Conservation (phyloP, 2,113 vertebrate species). For the Mus spicilegus region DNA sequence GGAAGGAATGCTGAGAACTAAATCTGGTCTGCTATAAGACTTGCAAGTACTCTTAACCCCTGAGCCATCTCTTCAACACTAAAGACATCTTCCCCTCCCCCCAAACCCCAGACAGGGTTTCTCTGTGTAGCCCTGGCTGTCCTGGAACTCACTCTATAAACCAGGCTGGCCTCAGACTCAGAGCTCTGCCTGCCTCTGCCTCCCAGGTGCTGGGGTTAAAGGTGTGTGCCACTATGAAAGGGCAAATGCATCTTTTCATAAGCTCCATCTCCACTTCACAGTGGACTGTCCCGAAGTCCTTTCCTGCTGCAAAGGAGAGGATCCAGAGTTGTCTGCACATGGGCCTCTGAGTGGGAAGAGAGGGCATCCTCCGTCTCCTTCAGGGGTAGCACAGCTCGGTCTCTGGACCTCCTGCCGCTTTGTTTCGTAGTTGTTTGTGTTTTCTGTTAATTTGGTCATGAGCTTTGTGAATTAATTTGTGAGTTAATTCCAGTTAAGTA, state of each 20-base stretch:
- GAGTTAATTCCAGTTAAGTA: not conserved
- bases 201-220: no score
- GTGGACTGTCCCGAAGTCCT: not conserved
- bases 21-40: not conserved
- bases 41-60: not conserved
- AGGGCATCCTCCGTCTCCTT: not conserved
- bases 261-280: not conserved
- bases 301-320: not conserved
- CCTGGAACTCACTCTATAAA: no score
- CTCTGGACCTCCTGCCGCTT: accelerated
- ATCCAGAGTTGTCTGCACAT: not conserved
- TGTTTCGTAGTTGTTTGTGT: not conserved
- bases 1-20: not conserved
- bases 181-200: not conserved
- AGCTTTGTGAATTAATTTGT: not conserved
- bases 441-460: not conserved
- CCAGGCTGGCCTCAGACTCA: no score
- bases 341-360: not conserved
- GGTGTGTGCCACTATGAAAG: not conserved
- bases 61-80: not conserved
- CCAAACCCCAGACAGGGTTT: no score
- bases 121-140: no score
- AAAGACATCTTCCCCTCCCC: no score
- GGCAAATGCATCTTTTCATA: not conserved
- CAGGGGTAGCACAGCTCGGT: not conserved